A percentile compares a stretch with the other conserved stretches of the same genome.
Conservation (phyloP, 2,888 invertebrate genomes). For the Byasa hedistus region DNA sequence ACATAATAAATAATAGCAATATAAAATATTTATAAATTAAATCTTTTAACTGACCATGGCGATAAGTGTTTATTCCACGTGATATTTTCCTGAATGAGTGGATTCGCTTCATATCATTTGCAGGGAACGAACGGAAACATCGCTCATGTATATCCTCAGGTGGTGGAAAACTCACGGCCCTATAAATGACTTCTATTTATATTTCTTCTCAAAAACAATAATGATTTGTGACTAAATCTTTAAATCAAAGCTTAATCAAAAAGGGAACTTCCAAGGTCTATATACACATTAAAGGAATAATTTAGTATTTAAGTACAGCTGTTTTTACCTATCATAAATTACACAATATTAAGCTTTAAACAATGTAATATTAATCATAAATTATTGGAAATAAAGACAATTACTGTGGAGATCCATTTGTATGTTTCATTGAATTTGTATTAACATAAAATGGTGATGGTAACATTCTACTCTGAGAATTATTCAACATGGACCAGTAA, state of each 20-base stretch:
- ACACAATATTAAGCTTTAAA: too few relatives aligned
- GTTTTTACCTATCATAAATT: too few relatives aligned
- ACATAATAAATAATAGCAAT: too few relatives aligned
- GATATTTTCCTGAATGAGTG: conserved; percentile 48
- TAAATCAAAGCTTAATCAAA: too few relatives aligned
- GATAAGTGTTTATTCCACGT: conserved; percentile 27
- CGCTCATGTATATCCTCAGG: neutral
- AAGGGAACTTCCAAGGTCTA: too few relatives aligned
- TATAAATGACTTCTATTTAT: neutral
- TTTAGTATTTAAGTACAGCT: too few relatives aligned
- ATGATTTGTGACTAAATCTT: neutral
- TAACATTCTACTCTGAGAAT: conserved; percentile 28
- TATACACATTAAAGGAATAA: too few relatives aligned
- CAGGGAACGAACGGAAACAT: conserved; percentile 2
- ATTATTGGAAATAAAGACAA: neutral
- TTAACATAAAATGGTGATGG: neutral
- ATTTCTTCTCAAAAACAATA: neutral
- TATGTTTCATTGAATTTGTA: neutral
- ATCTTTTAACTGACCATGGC: conserved; percentile 15
- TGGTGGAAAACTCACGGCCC: neutral
- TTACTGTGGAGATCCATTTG: neutral
- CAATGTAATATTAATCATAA: neutral
- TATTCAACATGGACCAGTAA: conserved; percentile 50
- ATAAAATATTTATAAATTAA: neutral
- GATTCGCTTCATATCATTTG: conserved; percentile 44